Evolutionary conservation across 1,140 invertebrate genomes (phyloP), one percentile per base, ranked within the genome.

Genomic region (Drosophila guanche): DNA sequence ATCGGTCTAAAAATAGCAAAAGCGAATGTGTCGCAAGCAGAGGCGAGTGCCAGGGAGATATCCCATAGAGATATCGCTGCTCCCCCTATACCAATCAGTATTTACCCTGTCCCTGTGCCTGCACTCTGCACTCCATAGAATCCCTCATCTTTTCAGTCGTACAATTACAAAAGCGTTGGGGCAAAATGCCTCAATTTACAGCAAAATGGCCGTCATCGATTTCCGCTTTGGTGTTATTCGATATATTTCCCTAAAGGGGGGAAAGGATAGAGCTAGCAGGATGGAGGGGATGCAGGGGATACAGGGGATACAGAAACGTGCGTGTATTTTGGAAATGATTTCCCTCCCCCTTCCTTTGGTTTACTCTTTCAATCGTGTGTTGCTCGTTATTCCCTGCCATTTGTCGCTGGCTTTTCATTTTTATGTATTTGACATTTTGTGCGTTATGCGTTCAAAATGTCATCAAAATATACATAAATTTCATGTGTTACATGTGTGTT

Each of bases 151-250:
- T 43, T 46, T 58, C 5, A 48, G 46, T 62, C 76, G 68, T 77
- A 85, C 81, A 86, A 86, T 85, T 85, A 85, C 81, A 85, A 71
- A 55, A 77, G 73, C 66, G 81, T 71, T 78, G 29, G 75, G 76
- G 59, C 51, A 57, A 79, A 85, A 85, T 85, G 79, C 80, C 79
- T 79, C 80, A 85, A 85, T 85, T 85, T 88, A 85, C 81, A 74
- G 73, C 83, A 80, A 85, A 85, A 85, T 85, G 81, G 81, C 77
- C 69, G 81, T 86, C 81, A 85, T 86, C 83, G 81, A 86, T 86
- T 86, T 86, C 81, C 81, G 81, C 79, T 83, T 81, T 63, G 61
- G 45, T 63, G 67, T 68, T 76, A 80, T 80, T 76, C 60, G 78
- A 80, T 80, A 72, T 67, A 50, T 69, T 53, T 60, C 42, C 16